Evolutionary conservation across 2,113 vertebrate species (phyloP).

Genomic region (Sciurus niger): DNA sequence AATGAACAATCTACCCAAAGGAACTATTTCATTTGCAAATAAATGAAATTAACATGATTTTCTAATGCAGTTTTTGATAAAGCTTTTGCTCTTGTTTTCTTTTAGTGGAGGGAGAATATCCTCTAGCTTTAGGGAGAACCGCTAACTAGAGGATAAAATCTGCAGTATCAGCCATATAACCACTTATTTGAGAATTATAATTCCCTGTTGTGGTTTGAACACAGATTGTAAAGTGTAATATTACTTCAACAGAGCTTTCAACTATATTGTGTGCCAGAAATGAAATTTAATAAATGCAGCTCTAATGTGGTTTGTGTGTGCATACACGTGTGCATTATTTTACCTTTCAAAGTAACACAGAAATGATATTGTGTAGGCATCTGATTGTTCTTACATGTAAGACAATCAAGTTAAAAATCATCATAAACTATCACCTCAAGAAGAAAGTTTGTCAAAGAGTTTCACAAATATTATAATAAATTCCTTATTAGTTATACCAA

Average conservation of each 20-base stretch:
- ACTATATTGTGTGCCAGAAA: slow-evolving; percentile 6
- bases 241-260: slow-evolving; percentile 46
- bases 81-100: neutral
- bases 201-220: slow-evolving; percentile 2
- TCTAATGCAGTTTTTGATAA: neutral
- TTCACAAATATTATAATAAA: neutral
- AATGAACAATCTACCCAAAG: neutral
- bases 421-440: neutral
- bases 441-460: slow-evolving; percentile 12
- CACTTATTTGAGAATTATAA: slow-evolving; percentile 49
- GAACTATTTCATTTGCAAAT: neutral
- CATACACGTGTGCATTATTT: neutral
- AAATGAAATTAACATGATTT: neutral
- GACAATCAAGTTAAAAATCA: slow-evolving; percentile 46
- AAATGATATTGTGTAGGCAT: neutral
- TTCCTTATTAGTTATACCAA: neutral
- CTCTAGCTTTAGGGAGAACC: neutral
- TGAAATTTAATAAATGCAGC: slow-evolving; percentile 45
- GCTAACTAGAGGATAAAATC: neutral
- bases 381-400: neutral
- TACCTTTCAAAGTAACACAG: neutral
- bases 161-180: neutral
- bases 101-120: neutral
- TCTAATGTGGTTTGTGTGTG: neutral
- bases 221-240: neutral